These are phyloP conservation scores for Champsocephalus gunnari DNA, from an alignment of 2,797 vertebrate genomes.

Conservation along the genomic window DNA sequence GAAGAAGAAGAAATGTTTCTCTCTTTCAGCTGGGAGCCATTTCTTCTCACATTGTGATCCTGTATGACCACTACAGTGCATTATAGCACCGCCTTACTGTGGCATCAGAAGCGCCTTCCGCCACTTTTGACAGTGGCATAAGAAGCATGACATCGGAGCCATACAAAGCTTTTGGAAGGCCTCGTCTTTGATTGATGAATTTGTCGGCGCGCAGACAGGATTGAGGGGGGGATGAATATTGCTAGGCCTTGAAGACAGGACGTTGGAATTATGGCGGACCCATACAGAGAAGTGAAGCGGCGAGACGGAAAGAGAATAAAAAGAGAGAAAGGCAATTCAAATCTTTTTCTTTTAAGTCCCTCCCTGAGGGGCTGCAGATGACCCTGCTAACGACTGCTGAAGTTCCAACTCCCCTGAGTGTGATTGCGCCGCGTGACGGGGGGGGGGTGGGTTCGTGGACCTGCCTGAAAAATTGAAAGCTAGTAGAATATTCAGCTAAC, in stretches of 20 bases:
- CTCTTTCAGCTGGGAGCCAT: constrained; percentile 77
- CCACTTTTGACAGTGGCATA: constrained; percentile 75
- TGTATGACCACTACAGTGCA: constrained; percentile 62
- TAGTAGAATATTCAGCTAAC: constrained; percentile 78
- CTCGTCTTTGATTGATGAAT: constrained; percentile 76
- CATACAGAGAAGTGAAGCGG: constrained; percentile 63
- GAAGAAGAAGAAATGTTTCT: constrained; percentile 72
- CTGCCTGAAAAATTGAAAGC: constrained; percentile 81
- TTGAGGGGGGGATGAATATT: constrained; percentile 60
- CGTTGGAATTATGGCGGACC: constrained; percentile 72
- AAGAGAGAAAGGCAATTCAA: constrained; percentile 69
- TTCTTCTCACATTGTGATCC: constrained; percentile 74
- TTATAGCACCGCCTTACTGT: constrained; percentile 74
- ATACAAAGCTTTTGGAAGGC: constrained; percentile 69
- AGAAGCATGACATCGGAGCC: constrained; percentile 79
- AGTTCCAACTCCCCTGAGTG: constrained; percentile 74
- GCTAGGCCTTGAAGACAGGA: constrained; percentile 74
- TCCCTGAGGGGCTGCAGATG: constrained; percentile 75
- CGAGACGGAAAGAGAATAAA: constrained; percentile 51
- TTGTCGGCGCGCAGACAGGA: constrained; percentile 58
- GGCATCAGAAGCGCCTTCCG: constrained; percentile 67
- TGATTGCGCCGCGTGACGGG: constrained; percentile 62
- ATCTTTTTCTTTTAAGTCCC: constrained; percentile 73
- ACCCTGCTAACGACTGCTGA: constrained; percentile 79
- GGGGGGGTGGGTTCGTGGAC: constrained; percentile 68